Evolutionary conservation across 2,888 invertebrate genomes (phyloP), one percentile per base, ranked within the genome.

Genomic region (Asteroscopus sphinx): DNA sequence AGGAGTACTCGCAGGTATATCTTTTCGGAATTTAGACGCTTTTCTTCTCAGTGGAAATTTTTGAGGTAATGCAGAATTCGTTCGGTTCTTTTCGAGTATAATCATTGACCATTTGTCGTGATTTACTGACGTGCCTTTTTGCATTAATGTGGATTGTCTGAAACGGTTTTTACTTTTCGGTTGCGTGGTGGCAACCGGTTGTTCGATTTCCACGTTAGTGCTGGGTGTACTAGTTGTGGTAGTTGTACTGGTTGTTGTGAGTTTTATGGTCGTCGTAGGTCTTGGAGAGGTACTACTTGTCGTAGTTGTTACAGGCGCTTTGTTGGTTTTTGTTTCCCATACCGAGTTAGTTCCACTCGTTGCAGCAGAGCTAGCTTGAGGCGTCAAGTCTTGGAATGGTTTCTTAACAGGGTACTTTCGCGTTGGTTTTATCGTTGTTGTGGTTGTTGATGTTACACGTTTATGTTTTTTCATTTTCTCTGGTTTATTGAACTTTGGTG

Each of bases 91-190:
- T 17, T 89, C 87, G 41, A 57, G 47, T 26, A 66, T 36, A 21
- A 65, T 69, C 5, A 62, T 52, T 56, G 81, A 90, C 91, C 93
- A 93, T 76, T 87, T 92, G 61, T 93, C 93, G 54, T 93, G 92
- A 54, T 93, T 94, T 0, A 92, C 86, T n/a, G 94, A 93, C 17
- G 93, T 93, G 15, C 94, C 93, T 78, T 93, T 93, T 8, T 81
- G 61, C 77, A 92, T 86, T 51, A 94, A 68, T 13, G 92, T 92
- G 11, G 94, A 91, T 73, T 91, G 89, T 73, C 94, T 82, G 66
- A 89, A 94, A 42, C 94, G 87, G 61, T 91, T 93, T 73, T 81
- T 88, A 63, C 72, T 86, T 66, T 84, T 91, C 37, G 82, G 76
- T 62, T 81, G 80, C 32, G 77, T 75, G 4, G 83, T 84, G 26